Evolutionary conservation across 2,888 invertebrate genomes (phyloP), one percentile per base, ranked within the genome.

Genomic region (Monochamus alternatus): DNA sequence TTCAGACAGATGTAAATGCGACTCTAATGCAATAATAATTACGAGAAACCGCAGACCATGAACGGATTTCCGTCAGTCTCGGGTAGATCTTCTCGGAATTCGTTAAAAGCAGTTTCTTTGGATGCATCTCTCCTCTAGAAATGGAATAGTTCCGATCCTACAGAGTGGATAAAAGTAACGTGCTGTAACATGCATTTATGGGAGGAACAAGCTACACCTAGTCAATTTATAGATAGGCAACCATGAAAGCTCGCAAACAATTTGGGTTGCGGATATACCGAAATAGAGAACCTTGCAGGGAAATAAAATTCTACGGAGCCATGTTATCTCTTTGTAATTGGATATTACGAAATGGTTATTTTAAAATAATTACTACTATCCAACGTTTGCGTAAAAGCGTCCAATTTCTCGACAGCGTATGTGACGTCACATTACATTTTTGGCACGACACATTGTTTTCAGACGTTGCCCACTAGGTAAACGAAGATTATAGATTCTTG

Each of bases 31-130:
- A 69, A 69, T 69, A 58, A 69, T 69, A 59, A 69, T 69, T 69
- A 68, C 44, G 44, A 59, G 69, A 69, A 44, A 69, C 69, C 59
- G 59, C 60, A 14, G 60, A 69, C 59, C 69, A 69, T 69, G 64
- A 73, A 65, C 51, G 65, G 65, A 65, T 63, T 38, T 73, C 73
- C 73, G 73, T 44, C 72, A 65, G 47, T 65, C n/a, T 44, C 43
- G 59, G 14, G 58, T 43, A n/a, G 47, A 55, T 63, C 58, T 73
- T 65, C 73, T 73, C 7, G n/a, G 73, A 73, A 73, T 59, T 65
- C 31, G 31, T 65, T 59, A 58, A 60, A 51, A 22, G 22, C 65
- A 44, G 8, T 32, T 58, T 60, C 14, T 65, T 22, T 14, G 2
- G 55, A 62, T 30, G 5, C 12, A 14, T 22, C 32, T 44, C 31